Conservation (phyloP, 2,888 invertebrate species). For the Melanargia galathea region DNA sequence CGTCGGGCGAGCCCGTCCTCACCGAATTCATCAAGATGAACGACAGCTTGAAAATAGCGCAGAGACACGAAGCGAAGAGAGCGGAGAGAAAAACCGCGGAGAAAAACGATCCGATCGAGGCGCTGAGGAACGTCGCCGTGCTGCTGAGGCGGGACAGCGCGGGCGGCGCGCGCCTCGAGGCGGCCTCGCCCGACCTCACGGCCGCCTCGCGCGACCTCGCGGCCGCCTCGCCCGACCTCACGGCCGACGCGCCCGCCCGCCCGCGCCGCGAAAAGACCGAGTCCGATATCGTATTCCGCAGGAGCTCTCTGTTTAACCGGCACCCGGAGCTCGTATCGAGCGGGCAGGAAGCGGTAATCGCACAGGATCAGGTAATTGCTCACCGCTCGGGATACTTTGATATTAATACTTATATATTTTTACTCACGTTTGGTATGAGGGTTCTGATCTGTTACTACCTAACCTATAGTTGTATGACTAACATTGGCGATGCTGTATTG, state of each 20-base stretch:
- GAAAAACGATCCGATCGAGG: slow-evolving; percentile 71
- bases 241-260: slow-evolving; percentile 73
- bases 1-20: slow-evolving; percentile 85
- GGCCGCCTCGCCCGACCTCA: slow-evolving; percentile 67
- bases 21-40: slow-evolving; percentile 86
- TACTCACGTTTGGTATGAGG: slow-evolving; percentile 75
- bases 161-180: slow-evolving; percentile 66
- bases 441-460: slow-evolving; percentile 58
- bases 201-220: slow-evolving; percentile 46
- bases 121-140: slow-evolving; percentile 71
- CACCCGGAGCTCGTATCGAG: slow-evolving; percentile 70
- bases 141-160: slow-evolving; percentile 70
- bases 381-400: slow-evolving; percentile 75
- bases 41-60: slow-evolving; percentile 75
- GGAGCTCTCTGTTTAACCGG: slow-evolving; percentile 74
- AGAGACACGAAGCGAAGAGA: slow-evolving; percentile 68
- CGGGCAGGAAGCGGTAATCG: slow-evolving; percentile 82
- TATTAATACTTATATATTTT: slow-evolving; percentile 65
- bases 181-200: neutral
- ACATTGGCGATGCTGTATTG: slow-evolving; percentile 56
- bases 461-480: slow-evolving; percentile 61
- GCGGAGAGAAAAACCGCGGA: slow-evolving; percentile 55
- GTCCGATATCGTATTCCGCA: slow-evolving; percentile 91
- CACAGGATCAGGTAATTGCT: slow-evolving; percentile 79
- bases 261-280: slow-evolving; percentile 94